Conservation (phyloP, 2,888 invertebrate species). For the Euzophera pinguis region DNA sequence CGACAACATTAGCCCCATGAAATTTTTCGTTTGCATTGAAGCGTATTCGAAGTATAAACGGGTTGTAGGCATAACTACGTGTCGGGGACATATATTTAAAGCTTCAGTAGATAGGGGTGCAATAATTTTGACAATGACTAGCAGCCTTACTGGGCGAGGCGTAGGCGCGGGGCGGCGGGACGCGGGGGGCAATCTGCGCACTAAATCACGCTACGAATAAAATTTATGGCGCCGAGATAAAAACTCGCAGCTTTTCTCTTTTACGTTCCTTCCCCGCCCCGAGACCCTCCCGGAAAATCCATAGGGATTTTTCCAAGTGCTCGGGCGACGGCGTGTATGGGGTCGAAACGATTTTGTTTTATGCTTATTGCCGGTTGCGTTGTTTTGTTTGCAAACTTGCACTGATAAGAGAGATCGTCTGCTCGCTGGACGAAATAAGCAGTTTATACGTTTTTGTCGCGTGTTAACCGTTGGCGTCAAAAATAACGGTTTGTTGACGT, state of each 20-base stretch:
- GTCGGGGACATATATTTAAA: constrained; percentile 79
- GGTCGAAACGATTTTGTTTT: constrained; percentile 79
- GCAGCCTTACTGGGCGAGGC: constrained; percentile 77
- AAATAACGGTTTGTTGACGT: constrained; percentile 11
- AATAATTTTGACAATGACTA: constrained; percentile 81
- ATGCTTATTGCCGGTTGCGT: constrained; percentile 75
- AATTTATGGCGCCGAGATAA: constrained; percentile 82
- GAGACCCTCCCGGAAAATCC: constrained; percentile 71
- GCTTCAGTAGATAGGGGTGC: constrained; percentile 80
- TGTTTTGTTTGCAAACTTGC: constrained; percentile 77
- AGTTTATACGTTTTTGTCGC: constrained; percentile 22
- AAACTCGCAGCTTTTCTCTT: constrained; percentile 82
- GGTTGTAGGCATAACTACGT: constrained; percentile 72
- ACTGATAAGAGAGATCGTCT: constrained; percentile 72
- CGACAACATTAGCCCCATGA: constrained; percentile 18
- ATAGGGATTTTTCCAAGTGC: constrained; percentile 80
- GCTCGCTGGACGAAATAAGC: constrained; percentile 44
- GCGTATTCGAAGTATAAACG: constrained; percentile 45
- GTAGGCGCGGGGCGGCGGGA: constrained; percentile 65
- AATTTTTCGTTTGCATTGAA: constrained; percentile 43
- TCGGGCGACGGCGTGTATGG: constrained; percentile 76
- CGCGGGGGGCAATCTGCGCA: constrained; percentile 79
- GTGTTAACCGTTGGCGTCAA: constrained; percentile 16
- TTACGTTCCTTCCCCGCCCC: constrained; percentile 71
- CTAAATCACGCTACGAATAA: constrained; percentile 82